Percentiles rank a stretch among this genome's conserved stretches.
phyloP scores from a whole-genome alignment of 1,140 invertebrate genomes.

The Achroia grisella region DNA sequence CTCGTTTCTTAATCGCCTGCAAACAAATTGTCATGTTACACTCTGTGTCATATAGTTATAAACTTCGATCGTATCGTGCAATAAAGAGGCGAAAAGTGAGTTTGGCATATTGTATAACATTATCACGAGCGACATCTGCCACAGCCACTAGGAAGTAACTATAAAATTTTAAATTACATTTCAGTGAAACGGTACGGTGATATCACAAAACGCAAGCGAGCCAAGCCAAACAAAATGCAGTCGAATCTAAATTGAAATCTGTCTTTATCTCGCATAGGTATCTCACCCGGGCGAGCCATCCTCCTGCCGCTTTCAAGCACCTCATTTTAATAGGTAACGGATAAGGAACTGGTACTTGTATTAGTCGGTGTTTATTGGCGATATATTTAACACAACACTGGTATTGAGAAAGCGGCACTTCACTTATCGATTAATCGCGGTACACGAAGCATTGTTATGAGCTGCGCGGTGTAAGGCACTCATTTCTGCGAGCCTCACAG shows the following conservation, averaged over 20 bases:
- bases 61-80: slow-evolving; percentile 6
- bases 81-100: slow-evolving; percentile 8
- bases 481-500: slow-evolving; percentile 56
- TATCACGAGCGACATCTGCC: slow-evolving; percentile 7
- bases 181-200: slow-evolving; percentile 24
- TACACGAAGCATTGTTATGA: slow-evolving; percentile 43
- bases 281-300: slow-evolving; percentile 67
- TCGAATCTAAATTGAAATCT: slow-evolving; percentile 62
- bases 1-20: slow-evolving; percentile 66
- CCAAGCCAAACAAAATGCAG: slow-evolving; percentile 47
- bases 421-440: slow-evolving; percentile 51
- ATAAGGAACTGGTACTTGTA: slow-evolving; percentile 20
- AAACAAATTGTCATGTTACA: slow-evolving; percentile 24
- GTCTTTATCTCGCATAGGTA: slow-evolving; percentile 38
- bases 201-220: slow-evolving; percentile 30
- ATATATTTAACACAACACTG: slow-evolving; percentile 39
- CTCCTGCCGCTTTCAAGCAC: slow-evolving; percentile 63
- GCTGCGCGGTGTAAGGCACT: slow-evolving; percentile 35
- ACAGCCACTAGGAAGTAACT: slow-evolving; percentile 14
- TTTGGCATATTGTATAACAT: background rate
- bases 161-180: slow-evolving; percentile 15
- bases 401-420: slow-evolving; percentile 43
- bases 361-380: slow-evolving; percentile 19
- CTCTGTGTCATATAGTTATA: background rate
- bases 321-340: slow-evolving; percentile 55